These are phyloP conservation scores for Ophthalmolycus amberensis DNA, from an alignment of 2,113 vertebrate species.

Conservation along the genomic window DNA sequence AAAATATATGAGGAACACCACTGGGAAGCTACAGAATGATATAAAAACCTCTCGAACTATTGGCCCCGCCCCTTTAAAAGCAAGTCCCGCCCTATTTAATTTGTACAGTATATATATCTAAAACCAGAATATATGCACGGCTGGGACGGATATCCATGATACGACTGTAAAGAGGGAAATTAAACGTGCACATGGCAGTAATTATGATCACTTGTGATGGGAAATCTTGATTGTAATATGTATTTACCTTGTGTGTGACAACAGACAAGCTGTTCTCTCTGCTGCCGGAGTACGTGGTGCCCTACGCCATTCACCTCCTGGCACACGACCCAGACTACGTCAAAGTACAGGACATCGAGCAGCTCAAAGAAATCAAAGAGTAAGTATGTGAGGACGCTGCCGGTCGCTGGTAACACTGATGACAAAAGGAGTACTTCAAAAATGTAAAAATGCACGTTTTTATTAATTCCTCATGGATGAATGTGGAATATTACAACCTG, in stretches of 20 bases:
- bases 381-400: conserved; percentile 78
- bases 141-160: neutral
- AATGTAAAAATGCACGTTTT: neutral
- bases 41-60: too few relatives aligned
- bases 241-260: conserved; percentile 26
- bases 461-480: neutral
- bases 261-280: conserved; percentile 97
- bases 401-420: neutral
- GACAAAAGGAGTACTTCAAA: neutral
- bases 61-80: too few relatives aligned
- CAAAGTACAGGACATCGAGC: conserved; percentile 98
- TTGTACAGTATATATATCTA: neutral
- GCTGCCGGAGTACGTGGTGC: conserved; percentile 97
- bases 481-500: neutral
- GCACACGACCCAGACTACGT: conserved; percentile 98
- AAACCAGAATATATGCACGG: neutral
- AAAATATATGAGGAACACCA: too few relatives aligned
- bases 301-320: conserved; percentile 97
- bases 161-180: neutral
- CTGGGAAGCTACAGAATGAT: too few relatives aligned
- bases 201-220: neutral
- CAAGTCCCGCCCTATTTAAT: neutral
- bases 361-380: conserved; percentile 99
- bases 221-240: conserved; percentile 8
- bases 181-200: neutral